These are phyloP conservation scores for Menura novaehollandiae DNA, from an alignment of 2,113 vertebrate genomes.

Conservation along the genomic window DNA sequence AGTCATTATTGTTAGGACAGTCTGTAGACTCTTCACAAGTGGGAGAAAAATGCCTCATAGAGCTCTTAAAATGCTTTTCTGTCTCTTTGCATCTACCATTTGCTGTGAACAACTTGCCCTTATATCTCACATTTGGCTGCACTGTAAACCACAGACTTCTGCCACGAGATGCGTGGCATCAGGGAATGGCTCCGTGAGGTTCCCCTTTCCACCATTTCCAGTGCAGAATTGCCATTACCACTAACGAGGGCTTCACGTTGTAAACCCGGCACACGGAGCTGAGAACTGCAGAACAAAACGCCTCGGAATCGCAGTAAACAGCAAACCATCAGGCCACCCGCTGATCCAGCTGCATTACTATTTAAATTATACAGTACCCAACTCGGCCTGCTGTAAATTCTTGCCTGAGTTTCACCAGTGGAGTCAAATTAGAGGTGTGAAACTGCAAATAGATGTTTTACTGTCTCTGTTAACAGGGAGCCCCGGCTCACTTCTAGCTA, in stretches of 20 bases:
- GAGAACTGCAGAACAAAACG: neutral
- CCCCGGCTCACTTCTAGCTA: neutral
- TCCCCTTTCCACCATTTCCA: neutral
- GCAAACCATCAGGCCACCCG: neutral
- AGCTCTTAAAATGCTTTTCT: neutral
- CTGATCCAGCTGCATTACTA: neutral
- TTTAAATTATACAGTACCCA: neutral
- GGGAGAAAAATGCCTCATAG: neutral
- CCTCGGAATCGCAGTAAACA: neutral
- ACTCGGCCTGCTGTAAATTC: neutral
- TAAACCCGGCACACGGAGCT: neutral
- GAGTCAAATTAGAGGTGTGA: neutral
- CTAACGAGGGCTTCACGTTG: neutral
- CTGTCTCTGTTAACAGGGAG: neutral
- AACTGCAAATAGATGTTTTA: neutral
- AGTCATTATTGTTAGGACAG: neutral
- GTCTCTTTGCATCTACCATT: neutral
- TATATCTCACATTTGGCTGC: neutral
- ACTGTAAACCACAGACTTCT: neutral
- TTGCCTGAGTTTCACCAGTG: neutral
- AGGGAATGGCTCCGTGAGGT: fast-evolving
- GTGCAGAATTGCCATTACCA: neutral
- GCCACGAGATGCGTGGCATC: fast-evolving
- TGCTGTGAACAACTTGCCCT: neutral
- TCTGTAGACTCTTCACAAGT: neutral